Base-by-base conservation (phyloP, 2,888 invertebrate species). In the Vannuccia rotundouncinata region DNA sequence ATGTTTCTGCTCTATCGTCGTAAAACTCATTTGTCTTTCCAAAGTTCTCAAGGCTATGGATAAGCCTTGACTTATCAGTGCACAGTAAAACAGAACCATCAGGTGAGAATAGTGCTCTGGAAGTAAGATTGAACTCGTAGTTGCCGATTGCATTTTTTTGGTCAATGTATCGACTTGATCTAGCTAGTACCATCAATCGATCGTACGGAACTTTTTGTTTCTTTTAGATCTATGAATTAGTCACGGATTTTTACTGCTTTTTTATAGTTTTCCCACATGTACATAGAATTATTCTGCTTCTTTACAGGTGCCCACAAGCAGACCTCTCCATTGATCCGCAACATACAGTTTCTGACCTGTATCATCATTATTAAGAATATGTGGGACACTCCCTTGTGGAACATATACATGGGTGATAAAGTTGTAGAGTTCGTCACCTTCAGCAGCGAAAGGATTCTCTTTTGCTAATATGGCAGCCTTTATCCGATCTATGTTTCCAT, bases 261-360 rank as follows among this genome's bases (percentile, higher is more conserved):
- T 29, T 75, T 81, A 22, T 76, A 76, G 80, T 81, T 81, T 13
- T 17, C 80, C 25, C 66, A 60, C 80, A 81, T 59, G 78, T 60
- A 81, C 80, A 77, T 81, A 28, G 81, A 31, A 29, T 81, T 77
- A 22, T 81, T 81, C 27, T 78, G 77, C 29, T 78, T 78, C 29
- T 78, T 81, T 22, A 81, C 75, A 29, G 81, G 74, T 29, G 78
- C 45, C 78, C 78, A 79, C n/a, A 82, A 81, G 59, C 81, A 82
- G 66, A 82, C 77, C 60, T 60, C 59, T 77, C 81, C 82, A 82
- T 74, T 82, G 74, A 82, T 82, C 77, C 80, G 80, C 80, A 76
- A 82, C 80, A 78, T 82, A 82, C 28, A 82, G 60, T 29, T 76
- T 80, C 74, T 82, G 82, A 22, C 82, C 79, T 78, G 78, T 82